These are phyloP conservation scores for Lasiurus borealis DNA, from an alignment of 2,113 vertebrate genomes.

Conservation along the genomic window DNA sequence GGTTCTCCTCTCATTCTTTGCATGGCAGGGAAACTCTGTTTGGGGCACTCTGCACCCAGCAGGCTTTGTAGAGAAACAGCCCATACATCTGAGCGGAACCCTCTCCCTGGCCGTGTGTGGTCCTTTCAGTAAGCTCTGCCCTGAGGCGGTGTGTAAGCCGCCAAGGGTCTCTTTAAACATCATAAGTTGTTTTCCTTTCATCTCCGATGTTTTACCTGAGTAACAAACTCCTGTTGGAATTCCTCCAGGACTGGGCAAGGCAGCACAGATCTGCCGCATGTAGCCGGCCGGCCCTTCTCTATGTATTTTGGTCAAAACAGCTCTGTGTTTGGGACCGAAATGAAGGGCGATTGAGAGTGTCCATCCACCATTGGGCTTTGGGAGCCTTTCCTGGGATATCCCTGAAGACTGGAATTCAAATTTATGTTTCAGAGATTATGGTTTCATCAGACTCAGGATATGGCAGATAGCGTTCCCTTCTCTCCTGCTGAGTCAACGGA, in stretches of 20 bases:
- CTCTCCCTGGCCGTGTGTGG: neutral
- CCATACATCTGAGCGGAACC: neutral
- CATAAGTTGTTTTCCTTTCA: constrained; percentile 72
- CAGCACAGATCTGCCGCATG: constrained; percentile 37
- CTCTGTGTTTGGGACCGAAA: constrained; percentile 70
- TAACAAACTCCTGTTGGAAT: constrained; percentile 59
- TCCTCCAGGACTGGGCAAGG: constrained; percentile 13
- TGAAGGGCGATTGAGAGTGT: constrained; percentile 51
- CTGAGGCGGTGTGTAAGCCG: constrained; percentile 57
- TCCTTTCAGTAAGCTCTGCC: constrained; percentile 53
- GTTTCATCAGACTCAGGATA: constrained; percentile 69
- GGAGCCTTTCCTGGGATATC: constrained; percentile 60
- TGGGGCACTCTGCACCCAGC: neutral
- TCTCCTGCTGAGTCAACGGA: constrained; percentile 31
- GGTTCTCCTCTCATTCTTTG: neutral
- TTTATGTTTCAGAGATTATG: constrained; percentile 65
- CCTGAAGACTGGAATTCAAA: constrained; percentile 76
- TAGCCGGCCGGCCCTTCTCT: constrained; percentile 59
- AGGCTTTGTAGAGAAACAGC: neutral
- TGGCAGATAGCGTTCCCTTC: constrained; percentile 56
- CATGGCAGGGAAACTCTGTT: neutral
- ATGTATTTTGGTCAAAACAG: constrained; percentile 55
- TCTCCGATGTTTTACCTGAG: constrained; percentile 65
- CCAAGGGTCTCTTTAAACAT: constrained; percentile 69
- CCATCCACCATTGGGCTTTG: constrained; percentile 53